Base-by-base conservation (phyloP, 2,888 invertebrate species). In the Maniola hyperantus region DNA sequence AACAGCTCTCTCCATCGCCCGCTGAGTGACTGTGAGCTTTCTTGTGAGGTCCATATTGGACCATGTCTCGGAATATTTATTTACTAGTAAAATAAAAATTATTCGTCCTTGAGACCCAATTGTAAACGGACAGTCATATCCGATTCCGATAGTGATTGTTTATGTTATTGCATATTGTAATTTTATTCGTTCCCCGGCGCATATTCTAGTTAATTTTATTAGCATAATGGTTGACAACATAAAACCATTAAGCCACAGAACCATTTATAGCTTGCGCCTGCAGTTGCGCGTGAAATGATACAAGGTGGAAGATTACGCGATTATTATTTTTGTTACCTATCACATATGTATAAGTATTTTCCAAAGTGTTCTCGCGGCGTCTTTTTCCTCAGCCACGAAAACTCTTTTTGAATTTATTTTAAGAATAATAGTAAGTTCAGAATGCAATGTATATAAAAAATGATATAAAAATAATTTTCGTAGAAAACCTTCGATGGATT, bases 151-250 rank as follows among this genome's bases (percentile, higher is more conserved):
- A 58, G 69, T 70, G 66, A 67, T 61, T 61, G 64, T 67, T 72
- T 68, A 70, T 67, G 68, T 55, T 66, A 66, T 71, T 69, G 69
- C 70, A 68, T 67, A 69, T 74, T 74, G 72, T 72, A 71, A 75
- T 77, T 74, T 77, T 74, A 77, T 77, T 72, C 71, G 71, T 73
- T 73, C 68, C 67, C 72, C 69, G 68, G 71, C 69, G 68, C 72
- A 76, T 76, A 76, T 77, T 76, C 77, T 76, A 76, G 74, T 70
- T 67, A 72, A 71, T 76, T 77, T 77, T 80, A 82, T 81, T 80
- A 76, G 79, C 76, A 77, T 81, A 80, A 79, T 79, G 74, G 77
- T 76, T 77, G 78, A 79, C 79, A 80, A 77, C 77, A 73, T 76
- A 74, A 76, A 73, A 74, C 77, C 75, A 78, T 79, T 80, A 79